These are phyloP conservation scores for Frieseomelitta varia DNA, from an alignment of 1,140 invertebrate species.

Conservation along the genomic window DNA sequence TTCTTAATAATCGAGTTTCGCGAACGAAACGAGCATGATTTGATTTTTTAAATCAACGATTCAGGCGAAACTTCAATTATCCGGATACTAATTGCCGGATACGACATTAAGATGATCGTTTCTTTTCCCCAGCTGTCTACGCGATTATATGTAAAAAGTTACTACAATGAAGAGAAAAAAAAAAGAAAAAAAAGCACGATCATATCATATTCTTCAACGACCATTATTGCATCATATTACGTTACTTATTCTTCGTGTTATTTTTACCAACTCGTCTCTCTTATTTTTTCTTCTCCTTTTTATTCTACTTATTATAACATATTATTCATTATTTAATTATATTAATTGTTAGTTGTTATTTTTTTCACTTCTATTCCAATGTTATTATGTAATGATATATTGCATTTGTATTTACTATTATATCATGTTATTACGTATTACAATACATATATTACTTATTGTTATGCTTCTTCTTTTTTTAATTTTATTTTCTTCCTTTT, in stretches of 20 bases:
- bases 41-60: not conserved
- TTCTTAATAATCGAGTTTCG: constrained; percentile 21
- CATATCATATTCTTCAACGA: no score
- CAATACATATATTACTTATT: not conserved
- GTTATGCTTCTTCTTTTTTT: no score
- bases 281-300: not conserved
- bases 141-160: not conserved
- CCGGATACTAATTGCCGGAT: not conserved
- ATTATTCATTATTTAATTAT: no score
- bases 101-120: not conserved
- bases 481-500: not conserved
- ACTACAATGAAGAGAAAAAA: no score
- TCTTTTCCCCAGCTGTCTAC: not conserved
- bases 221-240: not conserved
- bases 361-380: no score
- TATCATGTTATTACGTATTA: not conserved
- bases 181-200: not conserved
- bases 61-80: not conserved
- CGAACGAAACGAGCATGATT: not conserved
- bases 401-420: no score
- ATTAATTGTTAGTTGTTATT: no score
- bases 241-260: not conserved
- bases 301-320: not conserved
- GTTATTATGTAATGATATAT: no score
- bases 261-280: no score